Conservation (phyloP, 2,888 invertebrate species). For the Merodon equestris region DNA sequence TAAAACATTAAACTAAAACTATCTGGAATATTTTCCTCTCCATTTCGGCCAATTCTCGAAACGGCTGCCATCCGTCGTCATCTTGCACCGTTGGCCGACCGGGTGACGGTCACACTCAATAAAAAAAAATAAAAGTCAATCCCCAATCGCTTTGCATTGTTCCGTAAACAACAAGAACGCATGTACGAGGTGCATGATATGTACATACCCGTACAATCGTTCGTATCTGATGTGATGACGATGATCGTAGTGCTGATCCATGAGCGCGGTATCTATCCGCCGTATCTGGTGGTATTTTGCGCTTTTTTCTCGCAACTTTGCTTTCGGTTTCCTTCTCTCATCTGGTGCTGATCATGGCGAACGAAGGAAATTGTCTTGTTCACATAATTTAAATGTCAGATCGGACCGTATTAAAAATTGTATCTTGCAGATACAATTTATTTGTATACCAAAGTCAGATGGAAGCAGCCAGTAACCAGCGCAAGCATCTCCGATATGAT, state of each 20-base stretch:
- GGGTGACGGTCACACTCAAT: slow-evolving; percentile 45
- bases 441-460: slow-evolving; percentile 38
- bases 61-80: slow-evolving; percentile 60
- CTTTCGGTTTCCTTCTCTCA: slow-evolving; percentile 30
- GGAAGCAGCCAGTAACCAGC: slow-evolving; percentile 19
- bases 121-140: slow-evolving; percentile 1
- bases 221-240: slow-evolving; percentile 48
- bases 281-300: slow-evolving; percentile 65
- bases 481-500: slow-evolving; percentile 64
- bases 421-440: slow-evolving; percentile 68
- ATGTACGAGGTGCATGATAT: slow-evolving; percentile 6
- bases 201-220: slow-evolving; percentile 3
- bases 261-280: slow-evolving; percentile 66
- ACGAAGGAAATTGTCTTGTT: slow-evolving; percentile 73
- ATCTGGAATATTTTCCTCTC: slow-evolving; percentile 63
- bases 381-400: slow-evolving; percentile 79
- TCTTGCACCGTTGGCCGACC: slow-evolving; percentile 47
- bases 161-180: slow-evolving; percentile 40
- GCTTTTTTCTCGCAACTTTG: too few species aligned
- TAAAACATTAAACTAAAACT: slow-evolving; percentile 64
- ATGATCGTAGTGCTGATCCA: slow-evolving; percentile 63
- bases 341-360: slow-evolving; percentile 56
- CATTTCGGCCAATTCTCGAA: slow-evolving; percentile 61
- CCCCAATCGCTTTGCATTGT: slow-evolving; percentile 59
- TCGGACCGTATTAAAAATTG: slow-evolving; percentile 77